phyloP scores from a whole-genome alignment of 2,888 invertebrate genomes.

The Drosophila helvetica region DNA sequence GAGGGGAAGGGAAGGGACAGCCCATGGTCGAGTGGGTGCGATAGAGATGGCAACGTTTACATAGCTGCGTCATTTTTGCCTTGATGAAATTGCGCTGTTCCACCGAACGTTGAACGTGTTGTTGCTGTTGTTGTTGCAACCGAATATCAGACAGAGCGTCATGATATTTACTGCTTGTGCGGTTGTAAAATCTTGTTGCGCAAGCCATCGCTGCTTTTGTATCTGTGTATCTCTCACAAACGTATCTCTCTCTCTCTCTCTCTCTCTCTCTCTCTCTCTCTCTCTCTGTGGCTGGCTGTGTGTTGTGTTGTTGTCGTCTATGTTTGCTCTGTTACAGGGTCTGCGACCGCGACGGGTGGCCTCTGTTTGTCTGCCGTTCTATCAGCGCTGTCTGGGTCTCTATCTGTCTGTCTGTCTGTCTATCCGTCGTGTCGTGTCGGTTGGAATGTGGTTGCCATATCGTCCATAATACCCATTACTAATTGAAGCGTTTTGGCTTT shows the following conservation, averaged over 20 bases:
- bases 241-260: no score
- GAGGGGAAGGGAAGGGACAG: not conserved
- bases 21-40: slow-evolving; percentile 2
- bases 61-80: slow-evolving; percentile 46
- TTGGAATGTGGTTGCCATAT: slow-evolving; percentile 32
- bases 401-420: not conserved
- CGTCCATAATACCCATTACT: slow-evolving; percentile 39
- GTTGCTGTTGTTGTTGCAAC: slow-evolving; percentile 49
- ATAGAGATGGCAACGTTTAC: slow-evolving; percentile 28
- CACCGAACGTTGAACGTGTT: slow-evolving; percentile 31
- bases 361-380: slow-evolving; percentile 50
- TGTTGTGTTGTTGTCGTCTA: slow-evolving; percentile 8
- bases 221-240: not conserved
- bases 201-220: slow-evolving; percentile 32
- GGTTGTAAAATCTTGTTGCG: slow-evolving; percentile 55
- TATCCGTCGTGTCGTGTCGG: not conserved
- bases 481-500: slow-evolving; percentile 30
- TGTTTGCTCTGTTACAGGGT: slow-evolving; percentile 44
- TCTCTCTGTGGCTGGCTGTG: slow-evolving; percentile 9
- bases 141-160: slow-evolving; percentile 51
- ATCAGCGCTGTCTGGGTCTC: slow-evolving; percentile 35
- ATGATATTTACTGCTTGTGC: slow-evolving; percentile 35
- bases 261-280: no score
- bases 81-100: slow-evolving; percentile 46
- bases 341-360: slow-evolving; percentile 52